A percentile compares a stretch with the other conserved stretches of the same genome.
Conservation (phyloP, 2,797 vertebrate genomes). For the Ibycter americanus region DNA sequence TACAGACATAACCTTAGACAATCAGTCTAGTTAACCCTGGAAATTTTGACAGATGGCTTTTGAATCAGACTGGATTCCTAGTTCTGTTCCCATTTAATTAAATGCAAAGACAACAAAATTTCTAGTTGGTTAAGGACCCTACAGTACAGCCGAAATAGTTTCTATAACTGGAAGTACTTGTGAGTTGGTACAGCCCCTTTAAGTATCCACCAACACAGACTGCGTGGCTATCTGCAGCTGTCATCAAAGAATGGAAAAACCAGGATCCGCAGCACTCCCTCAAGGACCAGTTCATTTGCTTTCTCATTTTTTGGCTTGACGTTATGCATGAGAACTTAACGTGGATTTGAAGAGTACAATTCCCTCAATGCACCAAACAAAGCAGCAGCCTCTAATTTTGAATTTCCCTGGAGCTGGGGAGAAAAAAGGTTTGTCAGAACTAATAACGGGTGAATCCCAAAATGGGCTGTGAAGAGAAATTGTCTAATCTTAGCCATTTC, state of each 20-base stretch:
- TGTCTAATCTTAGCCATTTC: slow-evolving; percentile 51
- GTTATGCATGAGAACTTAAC: not conserved
- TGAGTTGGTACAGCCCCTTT: not conserved
- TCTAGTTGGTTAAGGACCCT: not conserved
- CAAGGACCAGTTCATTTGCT: not conserved
- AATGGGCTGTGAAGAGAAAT: slow-evolving; percentile 35
- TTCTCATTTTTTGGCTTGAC: not conserved
- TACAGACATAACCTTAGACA: not conserved
- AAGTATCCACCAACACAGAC: not conserved
- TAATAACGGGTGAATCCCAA: slow-evolving; percentile 50
- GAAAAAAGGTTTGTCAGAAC: slow-evolving; percentile 53
- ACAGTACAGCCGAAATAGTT: not conserved
- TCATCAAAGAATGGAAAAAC: not conserved
- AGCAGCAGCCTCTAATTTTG: slow-evolving; percentile 29
- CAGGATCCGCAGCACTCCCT: not conserved
- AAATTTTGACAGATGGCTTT: not conserved
- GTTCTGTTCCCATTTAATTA: not conserved
- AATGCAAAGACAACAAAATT: rapidly evolving
- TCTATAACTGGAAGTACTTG: not conserved
- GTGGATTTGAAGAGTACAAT: not conserved
- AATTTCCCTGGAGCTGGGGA: slow-evolving; percentile 24
- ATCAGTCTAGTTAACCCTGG: not conserved
- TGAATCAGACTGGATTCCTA: not conserved
- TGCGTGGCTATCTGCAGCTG: not conserved
- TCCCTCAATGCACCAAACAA: slow-evolving; percentile 16